These are phyloP conservation scores for Cotesia typhae DNA, from an alignment of 1,140 invertebrate genomes.

Conservation along the genomic window DNA sequence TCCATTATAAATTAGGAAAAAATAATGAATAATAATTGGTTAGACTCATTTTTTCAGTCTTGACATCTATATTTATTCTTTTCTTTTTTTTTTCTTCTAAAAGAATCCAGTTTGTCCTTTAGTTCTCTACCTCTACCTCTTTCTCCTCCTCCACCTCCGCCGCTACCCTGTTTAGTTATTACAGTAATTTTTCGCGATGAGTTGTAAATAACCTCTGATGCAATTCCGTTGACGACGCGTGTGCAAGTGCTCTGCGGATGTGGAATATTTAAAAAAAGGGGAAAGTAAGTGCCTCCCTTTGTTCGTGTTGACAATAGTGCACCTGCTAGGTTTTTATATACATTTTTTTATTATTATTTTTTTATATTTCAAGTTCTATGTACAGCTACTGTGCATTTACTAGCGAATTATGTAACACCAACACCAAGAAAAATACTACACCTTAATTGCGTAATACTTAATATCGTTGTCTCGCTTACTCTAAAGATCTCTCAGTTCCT, in stretches of 20 bases:
- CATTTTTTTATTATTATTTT: constrained; percentile 26
- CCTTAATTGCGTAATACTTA: constrained; percentile 20
- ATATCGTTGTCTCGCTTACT: too few relatives aligned
- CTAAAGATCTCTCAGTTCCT: too few relatives aligned
- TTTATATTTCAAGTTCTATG: not conserved
- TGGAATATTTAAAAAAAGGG: not conserved
- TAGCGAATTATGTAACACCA: constrained; percentile 23
- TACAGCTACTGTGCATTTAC: constrained; percentile 7
- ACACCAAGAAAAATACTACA: constrained; percentile 32
- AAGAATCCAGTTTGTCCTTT: not conserved
- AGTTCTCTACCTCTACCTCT: not conserved
- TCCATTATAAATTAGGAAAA: not conserved
- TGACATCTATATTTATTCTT: not conserved
- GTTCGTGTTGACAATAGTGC: constrained; percentile 35
- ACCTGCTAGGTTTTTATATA: constrained; percentile 19
- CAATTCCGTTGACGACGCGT: constrained; percentile 27
- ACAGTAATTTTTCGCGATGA: constrained; percentile 36
- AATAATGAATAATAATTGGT: constrained; percentile 14
- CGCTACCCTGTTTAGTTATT: not conserved
- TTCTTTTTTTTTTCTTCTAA: constrained; percentile 13
- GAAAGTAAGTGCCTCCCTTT: constrained; percentile 26
- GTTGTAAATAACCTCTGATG: constrained; percentile 34
- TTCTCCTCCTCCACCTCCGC: too few relatives aligned
- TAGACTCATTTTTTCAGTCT: constrained; percentile 13
- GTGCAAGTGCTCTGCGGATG: constrained; percentile 10